Evolutionary conservation across 2,113 vertebrate genomes (phyloP).

Genomic region (Hypocryptadius cinnamomeus): DNA sequence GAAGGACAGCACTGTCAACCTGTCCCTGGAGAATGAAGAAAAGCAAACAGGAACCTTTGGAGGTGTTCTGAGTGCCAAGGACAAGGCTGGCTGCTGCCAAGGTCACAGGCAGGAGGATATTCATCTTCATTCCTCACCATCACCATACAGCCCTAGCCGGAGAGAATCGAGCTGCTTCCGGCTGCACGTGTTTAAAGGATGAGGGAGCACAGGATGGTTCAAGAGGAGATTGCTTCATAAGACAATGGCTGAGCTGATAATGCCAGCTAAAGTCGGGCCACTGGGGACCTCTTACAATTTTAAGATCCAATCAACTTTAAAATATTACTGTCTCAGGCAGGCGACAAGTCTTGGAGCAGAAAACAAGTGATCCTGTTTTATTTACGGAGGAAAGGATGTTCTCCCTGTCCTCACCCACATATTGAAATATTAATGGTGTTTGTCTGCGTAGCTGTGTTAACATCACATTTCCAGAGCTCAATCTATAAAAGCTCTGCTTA

Average conservation of each 20-base stretch:
- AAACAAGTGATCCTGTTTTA: slow-evolving; percentile 53
- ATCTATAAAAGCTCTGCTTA: not conserved
- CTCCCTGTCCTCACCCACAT: not conserved
- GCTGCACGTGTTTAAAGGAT: not conserved
- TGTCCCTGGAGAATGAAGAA: not conserved
- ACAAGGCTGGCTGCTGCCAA: slow-evolving; percentile 43
- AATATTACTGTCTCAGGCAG: slow-evolving; percentile 53
- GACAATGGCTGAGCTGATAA: slow-evolving; percentile 60
- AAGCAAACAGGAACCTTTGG: not conserved
- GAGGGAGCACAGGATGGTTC: not conserved
- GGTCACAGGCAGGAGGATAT: slow-evolving; percentile 13
- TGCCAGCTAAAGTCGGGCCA: slow-evolving; percentile 50
- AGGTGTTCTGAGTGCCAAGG: slow-evolving; percentile 26
- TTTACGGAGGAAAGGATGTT: not conserved
- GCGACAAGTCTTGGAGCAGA: slow-evolving; percentile 30
- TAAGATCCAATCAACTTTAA: slow-evolving; percentile 71
- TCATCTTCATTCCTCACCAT: slow-evolving; percentile 29
- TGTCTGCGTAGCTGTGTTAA: not conserved
- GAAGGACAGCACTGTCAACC: slow-evolving; percentile 61
- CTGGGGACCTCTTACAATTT: slow-evolving; percentile 53
- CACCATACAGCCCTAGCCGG: not conserved
- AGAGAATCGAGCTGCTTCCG: not conserved
- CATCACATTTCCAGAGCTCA: not conserved
- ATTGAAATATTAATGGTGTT: slow-evolving; percentile 42
- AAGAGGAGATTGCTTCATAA: slow-evolving; percentile 41